Base-by-base conservation (phyloP, 2,113 vertebrate genomes). In the Plestiodon gilberti region DNA sequence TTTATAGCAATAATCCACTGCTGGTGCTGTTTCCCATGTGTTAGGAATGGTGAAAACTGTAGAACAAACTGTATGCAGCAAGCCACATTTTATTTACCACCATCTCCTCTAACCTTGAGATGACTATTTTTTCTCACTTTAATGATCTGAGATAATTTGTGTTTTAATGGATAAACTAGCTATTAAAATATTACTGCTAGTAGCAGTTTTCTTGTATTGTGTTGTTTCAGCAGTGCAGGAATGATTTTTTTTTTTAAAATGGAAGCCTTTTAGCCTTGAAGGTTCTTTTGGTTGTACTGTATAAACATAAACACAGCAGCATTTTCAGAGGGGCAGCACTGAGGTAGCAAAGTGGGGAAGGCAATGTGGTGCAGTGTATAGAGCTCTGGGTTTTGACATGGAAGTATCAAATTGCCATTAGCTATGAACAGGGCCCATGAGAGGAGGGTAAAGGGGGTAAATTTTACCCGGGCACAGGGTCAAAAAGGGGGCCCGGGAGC, bases 191-290 rank as follows among this genome's bases (percentile, higher is more conserved):
- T 38, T 90, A 87, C 76, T 38, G 5, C 17, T 64, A 89, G 20
- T 61, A 74, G 78, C 81, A 83, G 43, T 90, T 89, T 89, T 48
- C 77, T 55, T 83, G 30, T 74, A 76, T 78, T 89, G 67, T 30
- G 57, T 89, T 90, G 88, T 65, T 65, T 78, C 91, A 62, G 74
- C 78, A 88, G 48, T 77, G 73, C 30, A 48, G 35, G 71, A 83
- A 67, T 87, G 79, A 78, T 90, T 87, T 87, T 64, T 74, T 81
- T 91, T 88, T 78, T 87, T 18, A 52, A 35, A 78, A 81, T 81
- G 3, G 88, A 81, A 84, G 84, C 74, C 52, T 57, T 94, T 89
- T 85, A 90, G 91, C 89, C 82, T 84, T 91, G 78, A 88, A 84
- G 23, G 2, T 4, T 90, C 35, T 92, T 38, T 57, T 18, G 18